A percentile compares a stretch with the other conserved stretches of the same genome.
phyloP scores from a whole-genome alignment of 2,797 vertebrate genomes.

The Tragopan temminckii region DNA sequence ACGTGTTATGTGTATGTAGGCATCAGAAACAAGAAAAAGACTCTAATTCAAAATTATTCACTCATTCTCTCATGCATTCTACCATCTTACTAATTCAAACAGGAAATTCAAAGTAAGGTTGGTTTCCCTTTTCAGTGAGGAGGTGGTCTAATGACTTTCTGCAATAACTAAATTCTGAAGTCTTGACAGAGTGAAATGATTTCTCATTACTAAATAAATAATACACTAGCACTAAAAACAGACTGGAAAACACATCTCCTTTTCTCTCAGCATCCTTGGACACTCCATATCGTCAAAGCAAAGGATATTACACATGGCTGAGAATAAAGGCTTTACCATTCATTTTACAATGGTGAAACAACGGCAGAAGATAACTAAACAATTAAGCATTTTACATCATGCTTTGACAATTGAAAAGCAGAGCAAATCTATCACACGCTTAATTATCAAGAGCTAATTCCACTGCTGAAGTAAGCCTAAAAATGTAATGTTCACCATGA shows the following conservation, averaged over 20 bases:
- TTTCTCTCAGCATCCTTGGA: neutral
- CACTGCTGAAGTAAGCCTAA: no score
- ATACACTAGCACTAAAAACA: neutral
- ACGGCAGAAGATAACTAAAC: neutral
- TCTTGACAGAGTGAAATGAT: neutral
- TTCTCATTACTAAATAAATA: neutral
- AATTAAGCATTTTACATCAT: neutral
- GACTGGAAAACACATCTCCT: fast-evolving
- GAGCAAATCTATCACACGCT: neutral
- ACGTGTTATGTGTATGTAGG: neutral
- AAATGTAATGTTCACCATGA: no score
- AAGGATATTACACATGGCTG: neutral
- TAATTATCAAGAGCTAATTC: neutral
- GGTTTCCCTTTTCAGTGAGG: neutral
- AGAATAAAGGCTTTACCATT: neutral
- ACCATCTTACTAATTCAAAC: neutral
- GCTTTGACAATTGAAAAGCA: neutral
- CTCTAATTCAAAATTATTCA: neutral
- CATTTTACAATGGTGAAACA: neutral
- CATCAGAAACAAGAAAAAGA: neutral
- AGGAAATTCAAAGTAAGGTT: neutral
- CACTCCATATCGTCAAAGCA: neutral
- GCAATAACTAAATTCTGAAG: neutral
- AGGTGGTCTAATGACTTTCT: neutral
- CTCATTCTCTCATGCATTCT: neutral